phyloP scores from a whole-genome alignment of 2,113 vertebrate genomes.

The Tetraodon nigroviridis region DNA sequence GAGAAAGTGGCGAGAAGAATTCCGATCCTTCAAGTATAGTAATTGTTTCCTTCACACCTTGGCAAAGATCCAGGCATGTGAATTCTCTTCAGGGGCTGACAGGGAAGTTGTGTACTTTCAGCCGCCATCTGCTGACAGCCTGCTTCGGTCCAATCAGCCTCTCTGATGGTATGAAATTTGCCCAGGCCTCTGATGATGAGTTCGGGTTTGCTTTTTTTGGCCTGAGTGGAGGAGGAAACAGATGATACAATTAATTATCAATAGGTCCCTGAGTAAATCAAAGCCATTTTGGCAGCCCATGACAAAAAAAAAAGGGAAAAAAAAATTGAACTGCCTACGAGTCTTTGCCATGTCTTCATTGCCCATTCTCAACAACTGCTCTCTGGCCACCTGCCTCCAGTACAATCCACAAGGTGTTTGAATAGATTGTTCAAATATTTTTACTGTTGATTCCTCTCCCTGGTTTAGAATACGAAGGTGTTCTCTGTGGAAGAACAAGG shows the following conservation, averaged over 20 bases:
- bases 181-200: constrained; percentile 69
- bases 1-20: constrained; percentile 31
- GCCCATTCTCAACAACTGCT: constrained; percentile 81
- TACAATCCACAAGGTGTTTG: constrained; percentile 78
- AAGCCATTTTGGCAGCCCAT: constrained; percentile 76
- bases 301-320: constrained; percentile 58
- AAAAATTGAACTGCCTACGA: constrained; percentile 54
- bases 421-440: constrained; percentile 84
- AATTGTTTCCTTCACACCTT: constrained; percentile 51
- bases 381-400: constrained; percentile 69
- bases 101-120: constrained; percentile 60
- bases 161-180: constrained; percentile 62
- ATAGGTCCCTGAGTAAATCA: constrained; percentile 79
- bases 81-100: constrained; percentile 46
- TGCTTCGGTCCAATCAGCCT: constrained; percentile 55
- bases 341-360: constrained; percentile 71
- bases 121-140: constrained; percentile 71
- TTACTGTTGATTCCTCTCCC: constrained; percentile 69
- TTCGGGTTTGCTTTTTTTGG: constrained; percentile 74
- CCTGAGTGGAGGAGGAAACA: constrained; percentile 72
- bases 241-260: constrained; percentile 84
- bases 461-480: constrained; percentile 54
- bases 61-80: constrained; percentile 48
- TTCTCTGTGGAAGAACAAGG: constrained; percentile 35
- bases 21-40: constrained; percentile 26